These are phyloP conservation scores for Xestia xanthographa DNA, from an alignment of 2,888 invertebrate species.

Conservation along the genomic window DNA sequence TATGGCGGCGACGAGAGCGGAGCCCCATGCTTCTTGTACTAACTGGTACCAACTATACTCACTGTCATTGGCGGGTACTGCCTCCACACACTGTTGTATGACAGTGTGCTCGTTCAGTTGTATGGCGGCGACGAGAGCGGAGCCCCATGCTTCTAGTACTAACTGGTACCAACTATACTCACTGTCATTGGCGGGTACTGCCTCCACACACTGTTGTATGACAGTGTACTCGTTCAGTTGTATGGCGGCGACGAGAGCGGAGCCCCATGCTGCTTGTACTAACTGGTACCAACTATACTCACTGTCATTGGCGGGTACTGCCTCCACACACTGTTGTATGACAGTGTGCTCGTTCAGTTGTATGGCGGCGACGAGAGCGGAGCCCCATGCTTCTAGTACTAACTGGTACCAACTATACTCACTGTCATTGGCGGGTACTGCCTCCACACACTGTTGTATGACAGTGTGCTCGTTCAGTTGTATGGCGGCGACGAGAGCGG, in stretches of 20 bases:
- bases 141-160: constrained; percentile 91
- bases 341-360: constrained; percentile 94
- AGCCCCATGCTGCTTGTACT: constrained; percentile 91
- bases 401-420: no score
- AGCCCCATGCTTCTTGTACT: constrained; percentile 91
- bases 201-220: constrained; percentile 95
- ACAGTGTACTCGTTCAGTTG: constrained; percentile 94
- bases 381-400: constrained; percentile 91
- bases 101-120: constrained; percentile 94
- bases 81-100: constrained; percentile 95
- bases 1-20: constrained; percentile 96
- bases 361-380: constrained; percentile 96
- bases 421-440: constrained; percentile 90
- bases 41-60: no score
- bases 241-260: constrained; percentile 96
- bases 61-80: constrained; percentile 90
- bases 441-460: constrained; percentile 95
- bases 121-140: constrained; percentile 96
- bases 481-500: constrained; percentile 96
- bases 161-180: no score
- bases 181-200: constrained; percentile 90
- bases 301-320: constrained; percentile 90
- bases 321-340: constrained; percentile 95
- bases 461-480: constrained; percentile 94
- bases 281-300: no score